Evolutionary conservation across 2,113 vertebrate species (phyloP), one percentile per base, ranked within the genome.

Genomic region (Chaetodon trifascialis): DNA sequence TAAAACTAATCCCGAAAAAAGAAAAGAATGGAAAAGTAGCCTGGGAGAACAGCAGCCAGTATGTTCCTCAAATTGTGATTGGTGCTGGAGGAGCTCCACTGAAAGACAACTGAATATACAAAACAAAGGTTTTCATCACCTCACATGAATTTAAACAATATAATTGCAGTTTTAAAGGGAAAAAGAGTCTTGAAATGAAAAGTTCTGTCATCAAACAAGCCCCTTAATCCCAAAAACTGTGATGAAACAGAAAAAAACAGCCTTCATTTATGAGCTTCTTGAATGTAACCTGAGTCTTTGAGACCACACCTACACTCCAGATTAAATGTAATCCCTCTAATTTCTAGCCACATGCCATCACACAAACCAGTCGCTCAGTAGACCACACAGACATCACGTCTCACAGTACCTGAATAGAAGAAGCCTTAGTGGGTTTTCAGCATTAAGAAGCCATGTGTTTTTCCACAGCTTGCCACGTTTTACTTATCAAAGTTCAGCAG

Each of bases 231-330:
- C 25, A 36, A 15, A 60, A 64, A 69, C 11, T 60, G 59, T 62
- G 49, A 70, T 73, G 51, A 67, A 47, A 38, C 15, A 12, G 25
- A 64, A 46, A 11, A 30, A 30, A 30, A 72, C 21, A 54, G 15
- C 70, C 46, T 77, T 88, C 11, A 59, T 74, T 52, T 69, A 56
- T 71, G 62, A 73, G 72, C 82, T 76, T 82, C 49, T 54, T 90
- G 88, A 89, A 92, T 90, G 89, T 92, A 86, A 80, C 74, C 21
- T 17, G 38, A 65, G 68, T 64, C 60, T 73, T 54, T 56, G 25
- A 64, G 69, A 63, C 52, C 68, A 69, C 70, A 46, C 55, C 54
- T 51, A 73, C 25, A 25, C 30, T 51, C 54, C n/a, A 68, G 14
- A 62, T 23, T 17, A 54, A 40, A 60, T 49, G 49, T 62, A 60